A percentile compares a stretch with the other conserved stretches of the same genome.
Evolutionary conservation across 2,797 vertebrate species (phyloP).

Genomic region (Pteronotus mesoamericanus): DNA sequence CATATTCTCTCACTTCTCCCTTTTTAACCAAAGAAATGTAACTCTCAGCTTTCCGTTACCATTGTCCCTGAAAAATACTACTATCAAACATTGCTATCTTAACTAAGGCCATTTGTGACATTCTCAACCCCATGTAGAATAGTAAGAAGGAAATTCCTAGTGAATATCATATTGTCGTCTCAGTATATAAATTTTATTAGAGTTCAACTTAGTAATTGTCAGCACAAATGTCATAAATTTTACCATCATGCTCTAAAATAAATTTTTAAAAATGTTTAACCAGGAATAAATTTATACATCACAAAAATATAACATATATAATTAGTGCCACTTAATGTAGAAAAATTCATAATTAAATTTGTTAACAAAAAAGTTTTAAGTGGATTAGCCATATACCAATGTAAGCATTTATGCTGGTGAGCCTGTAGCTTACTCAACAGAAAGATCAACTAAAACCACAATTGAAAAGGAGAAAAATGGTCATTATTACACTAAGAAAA

Average conservation of each 20-base stretch:
- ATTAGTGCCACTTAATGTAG: background rate
- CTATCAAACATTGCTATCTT: background rate
- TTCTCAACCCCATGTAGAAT: background rate
- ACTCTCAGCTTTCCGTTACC: background rate
- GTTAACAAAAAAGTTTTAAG: background rate
- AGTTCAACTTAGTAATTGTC: background rate
- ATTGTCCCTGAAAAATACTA: background rate
- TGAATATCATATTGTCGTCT: background rate
- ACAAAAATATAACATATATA: background rate
- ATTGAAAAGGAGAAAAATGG: background rate
- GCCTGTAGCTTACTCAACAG: background rate
- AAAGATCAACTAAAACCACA: background rate
- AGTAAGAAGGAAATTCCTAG: background rate
- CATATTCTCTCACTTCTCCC: background rate
- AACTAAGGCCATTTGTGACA: background rate
- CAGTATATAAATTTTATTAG: background rate
- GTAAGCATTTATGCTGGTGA: background rate
- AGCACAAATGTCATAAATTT: background rate
- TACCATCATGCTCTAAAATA: background rate
- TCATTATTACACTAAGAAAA: background rate
- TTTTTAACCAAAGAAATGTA: background rate
- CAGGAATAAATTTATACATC: conserved; percentile 6
- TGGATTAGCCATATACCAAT: background rate
- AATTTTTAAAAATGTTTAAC: background rate
- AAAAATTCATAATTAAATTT: conserved; percentile 34